Conservation (phyloP, 2,113 vertebrate genomes). For the Emberiza fucata region DNA sequence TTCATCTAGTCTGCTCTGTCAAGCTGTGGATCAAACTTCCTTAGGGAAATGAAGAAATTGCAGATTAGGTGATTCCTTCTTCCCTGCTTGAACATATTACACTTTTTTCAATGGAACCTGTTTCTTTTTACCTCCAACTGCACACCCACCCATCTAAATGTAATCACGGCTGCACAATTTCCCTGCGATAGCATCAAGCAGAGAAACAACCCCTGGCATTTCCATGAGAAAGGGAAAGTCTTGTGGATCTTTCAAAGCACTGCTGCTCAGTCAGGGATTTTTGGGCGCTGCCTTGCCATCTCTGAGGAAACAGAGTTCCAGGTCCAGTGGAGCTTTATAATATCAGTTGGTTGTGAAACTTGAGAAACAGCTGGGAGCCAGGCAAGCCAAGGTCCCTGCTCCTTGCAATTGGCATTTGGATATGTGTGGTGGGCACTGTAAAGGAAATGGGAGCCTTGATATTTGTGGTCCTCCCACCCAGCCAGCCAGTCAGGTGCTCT, state of each 20-base stretch:
- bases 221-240: constrained; percentile 11
- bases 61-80: neutral
- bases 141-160: neutral
- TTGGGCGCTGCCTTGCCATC: neutral
- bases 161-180: neutral
- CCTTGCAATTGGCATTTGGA: neutral
- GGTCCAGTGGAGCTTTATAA: neutral
- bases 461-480: neutral
- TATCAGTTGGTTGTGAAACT: neutral
- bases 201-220: neutral
- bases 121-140: neutral
- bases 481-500: neutral
- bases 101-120: neutral
- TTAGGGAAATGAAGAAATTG: neutral
- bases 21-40: neutral
- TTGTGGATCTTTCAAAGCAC: neutral
- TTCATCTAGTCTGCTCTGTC: neutral
- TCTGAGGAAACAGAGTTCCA: constrained; percentile 34
- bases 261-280: neutral
- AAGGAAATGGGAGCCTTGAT: neutral
- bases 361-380: neutral
- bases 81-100: neutral
- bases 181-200: neutral
- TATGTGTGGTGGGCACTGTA: neutral
- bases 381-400: neutral